A percentile compares a stretch with the other conserved stretches of the same genome.
Evolutionary conservation across 2,888 invertebrate genomes (phyloP).

Genomic region (Trichacis sp.): DNA sequence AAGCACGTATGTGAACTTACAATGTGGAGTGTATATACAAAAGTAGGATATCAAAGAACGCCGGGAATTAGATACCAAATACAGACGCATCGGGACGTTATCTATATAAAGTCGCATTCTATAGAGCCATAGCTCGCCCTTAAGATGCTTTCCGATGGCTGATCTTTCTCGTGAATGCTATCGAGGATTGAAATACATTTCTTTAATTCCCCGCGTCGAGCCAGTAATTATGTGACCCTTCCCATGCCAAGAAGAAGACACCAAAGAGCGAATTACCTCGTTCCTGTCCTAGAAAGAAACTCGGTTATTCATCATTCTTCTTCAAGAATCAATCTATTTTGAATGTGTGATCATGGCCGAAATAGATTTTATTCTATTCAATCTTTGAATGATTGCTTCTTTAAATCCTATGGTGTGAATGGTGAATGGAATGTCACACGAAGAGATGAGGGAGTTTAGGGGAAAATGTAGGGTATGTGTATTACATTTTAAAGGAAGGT

Average conservation of each 20-base stretch:
- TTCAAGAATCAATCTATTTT: no score
- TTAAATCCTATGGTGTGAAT: no score
- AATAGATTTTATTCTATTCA: no score
- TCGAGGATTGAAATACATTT: constrained; percentile 54
- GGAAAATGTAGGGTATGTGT: no score
- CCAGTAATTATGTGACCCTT: constrained; percentile 40
- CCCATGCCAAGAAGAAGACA: constrained; percentile 9
- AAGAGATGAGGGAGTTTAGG: no score
- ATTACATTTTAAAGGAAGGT: no score
- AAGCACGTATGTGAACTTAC: constrained; percentile 30
- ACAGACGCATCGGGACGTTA: constrained; percentile 37
- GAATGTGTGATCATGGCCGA: no score
- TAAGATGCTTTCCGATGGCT: constrained; percentile 53
- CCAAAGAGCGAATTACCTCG: not conserved
- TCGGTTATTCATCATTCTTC: no score
- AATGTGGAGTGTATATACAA: constrained; percentile 19
- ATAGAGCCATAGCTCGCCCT: constrained; percentile 33
- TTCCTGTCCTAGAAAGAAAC: no score
- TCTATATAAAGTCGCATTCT: constrained; percentile 30
- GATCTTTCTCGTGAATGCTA: constrained; percentile 50
- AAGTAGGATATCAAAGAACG: constrained; percentile 52
- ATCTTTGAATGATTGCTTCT: no score
- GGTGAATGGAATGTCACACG: no score
- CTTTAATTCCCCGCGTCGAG: constrained; percentile 47
- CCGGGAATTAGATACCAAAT: constrained; percentile 41